Conservation (phyloP, 2,113 vertebrate species). For the Marcusenius ussheri region DNA sequence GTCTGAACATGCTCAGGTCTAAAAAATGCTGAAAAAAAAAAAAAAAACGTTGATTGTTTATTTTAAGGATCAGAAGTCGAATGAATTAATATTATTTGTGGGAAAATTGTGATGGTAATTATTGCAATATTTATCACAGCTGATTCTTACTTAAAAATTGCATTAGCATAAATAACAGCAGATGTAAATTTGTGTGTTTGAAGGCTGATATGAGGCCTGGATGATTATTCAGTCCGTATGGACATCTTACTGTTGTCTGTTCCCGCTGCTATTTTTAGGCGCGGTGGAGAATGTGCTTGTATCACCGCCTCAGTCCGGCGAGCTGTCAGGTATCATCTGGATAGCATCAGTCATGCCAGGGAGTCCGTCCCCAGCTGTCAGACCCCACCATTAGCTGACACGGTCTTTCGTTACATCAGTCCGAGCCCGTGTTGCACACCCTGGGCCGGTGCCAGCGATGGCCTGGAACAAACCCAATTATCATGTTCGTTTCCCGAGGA, state of each 20-base stretch:
- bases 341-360: slow-evolving; percentile 7
- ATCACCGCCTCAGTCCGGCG: neutral
- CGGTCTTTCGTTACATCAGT: neutral
- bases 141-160: neutral
- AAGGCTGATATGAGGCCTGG: neutral
- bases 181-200: neutral
- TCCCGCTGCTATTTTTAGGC: neutral
- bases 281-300: neutral
- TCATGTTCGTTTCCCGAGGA: neutral
- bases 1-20: neutral
- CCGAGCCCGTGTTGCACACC: neutral
- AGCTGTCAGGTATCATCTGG: slow-evolving; percentile 1
- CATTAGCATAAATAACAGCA: neutral
- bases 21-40: neutral
- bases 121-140: slow-evolving; percentile 8
- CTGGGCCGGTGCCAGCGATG: neutral
- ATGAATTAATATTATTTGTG: neutral
- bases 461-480: neutral
- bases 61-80: neutral
- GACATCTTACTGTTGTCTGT: neutral
- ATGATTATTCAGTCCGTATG: neutral
- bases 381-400: neutral
- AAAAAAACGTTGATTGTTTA: neutral
- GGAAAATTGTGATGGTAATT: neutral
- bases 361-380: neutral